Percentiles rank a stretch among this genome's conserved stretches.
Conservation (phyloP, 2,113 vertebrate species). For the Chaetops frenatus region DNA sequence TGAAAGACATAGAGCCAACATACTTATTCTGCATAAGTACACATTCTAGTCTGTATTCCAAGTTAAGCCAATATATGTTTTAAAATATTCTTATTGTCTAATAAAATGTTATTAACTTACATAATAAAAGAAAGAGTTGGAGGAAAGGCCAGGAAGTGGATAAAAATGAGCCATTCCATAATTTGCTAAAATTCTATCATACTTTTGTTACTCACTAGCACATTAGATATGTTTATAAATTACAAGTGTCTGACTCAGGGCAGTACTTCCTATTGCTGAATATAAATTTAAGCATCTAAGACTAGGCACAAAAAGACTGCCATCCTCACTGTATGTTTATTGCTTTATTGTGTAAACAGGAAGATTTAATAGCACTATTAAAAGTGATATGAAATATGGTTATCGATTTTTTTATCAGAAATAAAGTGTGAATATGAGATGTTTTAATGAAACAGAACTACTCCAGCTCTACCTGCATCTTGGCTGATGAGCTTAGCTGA, state of each 20-base stretch:
- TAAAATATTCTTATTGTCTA: neutral
- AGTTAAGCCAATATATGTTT: neutral
- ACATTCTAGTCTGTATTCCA: neutral
- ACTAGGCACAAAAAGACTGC: neutral
- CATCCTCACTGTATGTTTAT: neutral
- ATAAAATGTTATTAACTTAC: neutral
- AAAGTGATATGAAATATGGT: neutral
- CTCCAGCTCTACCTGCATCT: neutral
- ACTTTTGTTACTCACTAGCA: neutral
- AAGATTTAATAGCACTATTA: neutral
- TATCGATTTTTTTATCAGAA: neutral
- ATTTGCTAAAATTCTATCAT: neutral
- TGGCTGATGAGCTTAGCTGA: neutral
- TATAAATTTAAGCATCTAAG: neutral
- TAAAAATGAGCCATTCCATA: neutral
- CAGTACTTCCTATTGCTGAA: neutral
- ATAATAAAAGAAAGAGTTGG: neutral
- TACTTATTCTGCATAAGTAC: neutral
- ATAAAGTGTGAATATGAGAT: neutral
- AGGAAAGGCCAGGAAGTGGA: neutral
- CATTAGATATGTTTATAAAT: neutral
- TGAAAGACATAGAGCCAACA: neutral
- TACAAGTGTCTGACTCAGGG: neutral
- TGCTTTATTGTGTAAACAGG: neutral
- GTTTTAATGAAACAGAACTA: neutral